phyloP scores from a whole-genome alignment of 2,113 vertebrate species.

The Ptychochromis oligacanthus region DNA sequence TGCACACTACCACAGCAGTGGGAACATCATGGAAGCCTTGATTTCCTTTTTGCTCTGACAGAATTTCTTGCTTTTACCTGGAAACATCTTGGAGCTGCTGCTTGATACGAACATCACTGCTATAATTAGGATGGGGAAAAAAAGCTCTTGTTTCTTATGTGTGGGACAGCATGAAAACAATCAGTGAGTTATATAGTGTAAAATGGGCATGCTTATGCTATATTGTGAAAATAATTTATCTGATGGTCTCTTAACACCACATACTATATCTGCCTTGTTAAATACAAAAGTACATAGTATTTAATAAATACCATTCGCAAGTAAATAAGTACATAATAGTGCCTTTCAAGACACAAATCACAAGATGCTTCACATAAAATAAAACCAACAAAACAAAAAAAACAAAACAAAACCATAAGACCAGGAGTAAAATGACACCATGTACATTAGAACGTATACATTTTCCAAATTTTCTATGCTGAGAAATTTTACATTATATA shows the following conservation, averaged over 20 bases:
- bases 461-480: not conserved
- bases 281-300: not conserved
- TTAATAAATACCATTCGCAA: no score
- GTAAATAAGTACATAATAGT: not conserved
- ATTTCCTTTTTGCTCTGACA: constrained; percentile 45
- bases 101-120: not conserved
- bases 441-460: not conserved
- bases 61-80: constrained; percentile 17
- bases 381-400: not conserved
- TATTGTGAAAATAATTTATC: not conserved
- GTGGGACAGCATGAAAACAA: not conserved
- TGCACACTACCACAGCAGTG: not conserved
- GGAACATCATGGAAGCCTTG: constrained; percentile 37
- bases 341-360: rapidly evolving
- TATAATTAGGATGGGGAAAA: not conserved
- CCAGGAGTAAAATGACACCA: not conserved
- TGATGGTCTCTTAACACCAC: not conserved
- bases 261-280: rapidly evolving
- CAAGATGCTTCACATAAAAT: not conserved
- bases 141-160: not conserved
- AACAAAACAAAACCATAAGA: not conserved
- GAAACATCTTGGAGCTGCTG: not conserved
- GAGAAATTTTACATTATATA: not conserved
- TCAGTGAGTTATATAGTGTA: not conserved
- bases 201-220: not conserved